Percentiles rank a stretch among this genome's conserved stretches.
Evolutionary conservation across 2,888 invertebrate genomes (phyloP).

Genomic region (Mechanitis messenoides): DNA sequence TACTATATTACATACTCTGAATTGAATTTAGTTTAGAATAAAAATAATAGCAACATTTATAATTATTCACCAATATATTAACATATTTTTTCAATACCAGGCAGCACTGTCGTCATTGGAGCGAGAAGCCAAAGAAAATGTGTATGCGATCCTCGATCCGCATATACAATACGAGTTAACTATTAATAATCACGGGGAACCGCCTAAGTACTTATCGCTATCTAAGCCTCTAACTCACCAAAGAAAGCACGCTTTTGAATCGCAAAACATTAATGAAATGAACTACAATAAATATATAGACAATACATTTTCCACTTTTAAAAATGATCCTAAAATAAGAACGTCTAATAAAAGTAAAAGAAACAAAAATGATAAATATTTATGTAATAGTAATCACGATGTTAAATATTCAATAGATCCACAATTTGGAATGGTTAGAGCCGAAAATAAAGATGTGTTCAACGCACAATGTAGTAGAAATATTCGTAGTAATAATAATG

Average conservation of each 20-base stretch:
- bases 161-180: conserved; percentile 75
- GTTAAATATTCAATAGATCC: conserved; percentile 65
- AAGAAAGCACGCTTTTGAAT: conserved; percentile 67
- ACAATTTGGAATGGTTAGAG: conserved; percentile 50
- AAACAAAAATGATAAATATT: conserved; percentile 41
- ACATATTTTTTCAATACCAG: conserved; percentile 41
- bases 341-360: conserved; percentile 54
- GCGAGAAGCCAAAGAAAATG: conserved; percentile 76
- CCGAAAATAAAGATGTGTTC: conserved; percentile 33
- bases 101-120: conserved; percentile 70
- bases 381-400: conserved; percentile 60
- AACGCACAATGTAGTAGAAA: conserved; percentile 41
- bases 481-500: conserved; percentile 42
- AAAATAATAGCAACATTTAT: background rate
- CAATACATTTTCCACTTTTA: conserved; percentile 55
- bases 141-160: conserved; percentile 74
- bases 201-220: conserved; percentile 72
- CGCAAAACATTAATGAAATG: conserved; percentile 54
- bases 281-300: conserved; percentile 52
- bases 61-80: conserved; percentile 7
- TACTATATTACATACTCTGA: background rate
- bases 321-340: conserved; percentile 50
- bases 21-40: too few relatives aligned
- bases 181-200: conserved; percentile 72
- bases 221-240: conserved; percentile 73